Evolutionary conservation across 1,140 invertebrate species (phyloP), one percentile per base, ranked within the genome.

Genomic region (Pectinophora gossypiella): DNA sequence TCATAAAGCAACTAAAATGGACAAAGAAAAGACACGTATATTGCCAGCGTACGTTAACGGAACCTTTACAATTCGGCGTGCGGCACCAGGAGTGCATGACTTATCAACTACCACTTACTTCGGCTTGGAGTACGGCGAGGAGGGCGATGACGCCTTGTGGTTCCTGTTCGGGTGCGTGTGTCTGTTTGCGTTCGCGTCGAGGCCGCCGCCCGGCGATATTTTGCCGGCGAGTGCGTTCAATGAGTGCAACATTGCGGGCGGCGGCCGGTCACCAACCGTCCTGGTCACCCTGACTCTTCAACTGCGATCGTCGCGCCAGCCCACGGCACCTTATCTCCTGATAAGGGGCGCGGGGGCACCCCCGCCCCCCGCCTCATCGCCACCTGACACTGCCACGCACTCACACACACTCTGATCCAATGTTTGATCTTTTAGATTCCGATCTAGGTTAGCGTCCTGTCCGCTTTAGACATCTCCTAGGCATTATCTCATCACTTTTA

Each of bases 201-300:
- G 84, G 80, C 81, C 80, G 80, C 84, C 82, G 80, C 92, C 92
- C 71, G 93, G 93, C 82, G 93, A 94, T 85, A 94, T 93, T 85
- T 95, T 95, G 69, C 92, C 93, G 83, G 93, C 93, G 85, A 95
- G 89, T 78, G 92, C 91, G 88, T 94, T 94, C 80, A 94, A 85
- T 55, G 93, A 93, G 79, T 94, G 93, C 74, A 95, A 88, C 94
- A 94, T 95, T 69, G 75, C 81, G 78, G 80, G 84, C 79, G 82
- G 83, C 82, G 84, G 84, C 84, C 81, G 84, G 66, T 70, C 72
- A 46, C 65, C 69, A 40, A 75, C 73, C 76, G 68, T 69, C 82
- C 82, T 78, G 68, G 83, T 86, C 83, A 85, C 76, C 72, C 64
- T 82, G 77, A 73, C 54, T 61, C 62, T 64, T 70, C 63, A 66